Conservation (phyloP, 2,797 vertebrate species). For the Neostethus bicornis region DNA sequence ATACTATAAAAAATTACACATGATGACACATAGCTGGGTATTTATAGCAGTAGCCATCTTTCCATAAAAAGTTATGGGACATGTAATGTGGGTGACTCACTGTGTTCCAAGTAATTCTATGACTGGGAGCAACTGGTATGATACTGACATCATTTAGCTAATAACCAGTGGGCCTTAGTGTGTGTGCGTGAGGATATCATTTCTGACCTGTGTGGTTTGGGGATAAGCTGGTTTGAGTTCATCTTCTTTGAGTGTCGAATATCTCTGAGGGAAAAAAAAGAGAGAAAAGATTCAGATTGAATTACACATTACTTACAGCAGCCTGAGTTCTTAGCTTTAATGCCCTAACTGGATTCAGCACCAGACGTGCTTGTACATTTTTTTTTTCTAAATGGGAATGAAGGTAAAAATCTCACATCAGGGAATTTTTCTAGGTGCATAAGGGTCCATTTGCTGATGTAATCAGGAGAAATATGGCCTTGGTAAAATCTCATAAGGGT, state of each 20-base stretch:
- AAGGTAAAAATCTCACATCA: constrained; percentile 51
- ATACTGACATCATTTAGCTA: constrained; percentile 6
- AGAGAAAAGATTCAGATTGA: constrained; percentile 50
- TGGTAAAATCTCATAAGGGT: constrained; percentile 52
- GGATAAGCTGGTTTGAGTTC: constrained; percentile 84
- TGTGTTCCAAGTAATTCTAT: constrained; percentile 23
- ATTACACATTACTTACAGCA: constrained; percentile 35
- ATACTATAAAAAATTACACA: constrained; percentile 16
- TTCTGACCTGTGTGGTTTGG: constrained; percentile 92
- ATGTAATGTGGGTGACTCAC: constrained; percentile 46
- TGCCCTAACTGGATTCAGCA: constrained; percentile 13
- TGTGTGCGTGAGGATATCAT: constrained; percentile 48
- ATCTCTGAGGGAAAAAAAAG: constrained; percentile 78
- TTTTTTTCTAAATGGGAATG: constrained; percentile 35
- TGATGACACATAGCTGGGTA: constrained; percentile 27
- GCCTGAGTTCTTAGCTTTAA: constrained; percentile 10
- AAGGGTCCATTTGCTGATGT: constrained; percentile 67
- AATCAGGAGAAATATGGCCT: constrained; percentile 61
- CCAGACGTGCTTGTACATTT: background rate
- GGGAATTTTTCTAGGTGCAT: constrained; percentile 45
- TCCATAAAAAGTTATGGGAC: constrained; percentile 41
- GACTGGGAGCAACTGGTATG: constrained; percentile 17
- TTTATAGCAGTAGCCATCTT: constrained; percentile 44
- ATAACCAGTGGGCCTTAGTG: background rate
- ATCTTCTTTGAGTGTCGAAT: constrained; percentile 87